Evolutionary conservation across 2,888 invertebrate genomes (phyloP).

Genomic region (Dendrolimus houi): DNA sequence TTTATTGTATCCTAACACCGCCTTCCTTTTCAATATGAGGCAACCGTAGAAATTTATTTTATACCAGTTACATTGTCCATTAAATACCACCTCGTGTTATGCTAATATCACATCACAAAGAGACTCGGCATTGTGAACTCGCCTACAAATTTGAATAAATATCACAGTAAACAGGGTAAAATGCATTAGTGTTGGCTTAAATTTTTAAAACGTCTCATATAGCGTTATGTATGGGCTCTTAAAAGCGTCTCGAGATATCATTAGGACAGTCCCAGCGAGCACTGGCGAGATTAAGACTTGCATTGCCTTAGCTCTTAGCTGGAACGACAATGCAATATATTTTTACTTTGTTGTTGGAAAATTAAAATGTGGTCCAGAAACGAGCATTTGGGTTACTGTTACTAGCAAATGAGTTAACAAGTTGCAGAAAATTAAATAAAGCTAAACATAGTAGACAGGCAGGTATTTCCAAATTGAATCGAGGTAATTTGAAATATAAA

Average conservation of each 20-base stretch:
- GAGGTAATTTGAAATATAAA: too few relatives aligned
- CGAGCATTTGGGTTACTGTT: slow-evolving; percentile 10
- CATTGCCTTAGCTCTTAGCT: slow-evolving; percentile 37
- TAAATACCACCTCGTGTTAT: slow-evolving; percentile 62
- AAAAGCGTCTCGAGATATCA: slow-evolving; percentile 71
- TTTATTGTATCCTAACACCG: slow-evolving; percentile 56
- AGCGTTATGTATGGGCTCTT: slow-evolving; percentile 72
- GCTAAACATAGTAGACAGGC: too few relatives aligned
- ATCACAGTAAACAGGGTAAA: slow-evolving; percentile 66
- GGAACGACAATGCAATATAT: slow-evolving; percentile 40
- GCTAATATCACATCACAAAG: slow-evolving; percentile 63
- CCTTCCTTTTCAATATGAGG: slow-evolving; percentile 61
- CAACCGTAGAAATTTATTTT: slow-evolving; percentile 68
- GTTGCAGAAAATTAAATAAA: too few relatives aligned
- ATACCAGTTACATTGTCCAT: slow-evolving; percentile 66
- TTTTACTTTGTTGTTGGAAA: slow-evolving; percentile 32
- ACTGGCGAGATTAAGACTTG: slow-evolving; percentile 62
- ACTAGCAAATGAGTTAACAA: too few relatives aligned
- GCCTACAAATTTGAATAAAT: slow-evolving; percentile 72
- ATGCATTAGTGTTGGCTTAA: slow-evolving; percentile 71
- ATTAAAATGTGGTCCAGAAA: slow-evolving; percentile 34
- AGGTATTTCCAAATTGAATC: too few relatives aligned
- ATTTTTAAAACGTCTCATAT: slow-evolving; percentile 74
- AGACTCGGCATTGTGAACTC: slow-evolving; percentile 49
- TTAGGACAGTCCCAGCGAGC: slow-evolving; percentile 58